These are phyloP conservation scores for Hippocampus kuda DNA, from an alignment of 2,797 vertebrate genomes.

Conservation along the genomic window DNA sequence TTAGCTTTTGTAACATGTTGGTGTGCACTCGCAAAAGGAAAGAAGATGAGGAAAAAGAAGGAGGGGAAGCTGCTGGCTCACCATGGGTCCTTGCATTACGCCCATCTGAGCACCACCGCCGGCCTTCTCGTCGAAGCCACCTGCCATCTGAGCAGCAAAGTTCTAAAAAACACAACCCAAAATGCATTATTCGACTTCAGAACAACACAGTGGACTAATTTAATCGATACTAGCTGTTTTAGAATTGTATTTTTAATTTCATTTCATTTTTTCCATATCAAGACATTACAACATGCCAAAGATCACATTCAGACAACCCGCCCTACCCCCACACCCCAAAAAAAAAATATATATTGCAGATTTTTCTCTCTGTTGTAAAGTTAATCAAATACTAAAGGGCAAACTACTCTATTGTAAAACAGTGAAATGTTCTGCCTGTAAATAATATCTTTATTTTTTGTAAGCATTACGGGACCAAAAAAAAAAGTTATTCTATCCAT, in stretches of 20 bases:
- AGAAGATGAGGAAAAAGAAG: neutral
- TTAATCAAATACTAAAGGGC: neutral
- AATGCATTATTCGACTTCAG: neutral
- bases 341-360: too few relatives aligned
- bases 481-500: too few relatives aligned
- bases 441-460: too few relatives aligned
- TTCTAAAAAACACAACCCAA: constrained; percentile 60
- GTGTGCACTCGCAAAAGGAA: neutral
- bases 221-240: too few relatives aligned
- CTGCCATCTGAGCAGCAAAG: constrained; percentile 91
- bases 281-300: too few relatives aligned
- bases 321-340: too few relatives aligned
- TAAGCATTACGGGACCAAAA: too few relatives aligned
- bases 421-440: too few relatives aligned
- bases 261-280: too few relatives aligned
- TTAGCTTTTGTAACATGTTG: neutral
- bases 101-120: constrained; percentile 81
- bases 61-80: constrained; percentile 36
- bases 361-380: neutral
- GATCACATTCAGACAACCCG: too few relatives aligned
- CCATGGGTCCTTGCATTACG: constrained; percentile 91
- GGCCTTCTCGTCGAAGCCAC: constrained; percentile 89
- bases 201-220: neutral
- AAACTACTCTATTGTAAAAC: too few relatives aligned
- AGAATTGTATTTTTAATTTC: too few relatives aligned